phyloP scores from a whole-genome alignment of 2,797 vertebrate genomes.

The Clamator glandarius region DNA sequence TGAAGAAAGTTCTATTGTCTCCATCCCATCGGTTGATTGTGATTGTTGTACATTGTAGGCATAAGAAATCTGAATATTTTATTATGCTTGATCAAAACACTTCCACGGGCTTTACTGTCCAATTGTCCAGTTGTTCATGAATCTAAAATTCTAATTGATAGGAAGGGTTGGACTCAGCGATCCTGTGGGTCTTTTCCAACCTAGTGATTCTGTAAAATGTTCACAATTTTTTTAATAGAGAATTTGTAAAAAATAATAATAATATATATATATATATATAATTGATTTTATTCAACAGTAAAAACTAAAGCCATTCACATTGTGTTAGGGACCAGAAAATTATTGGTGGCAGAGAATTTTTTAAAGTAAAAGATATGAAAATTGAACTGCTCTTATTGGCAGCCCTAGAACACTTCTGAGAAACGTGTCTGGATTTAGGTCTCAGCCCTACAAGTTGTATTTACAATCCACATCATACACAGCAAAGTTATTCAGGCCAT shows the following conservation, averaged over 20 bases:
- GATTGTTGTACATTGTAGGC: neutral
- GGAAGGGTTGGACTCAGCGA: too few species aligned
- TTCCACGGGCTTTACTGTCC: neutral
- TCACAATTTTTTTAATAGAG: neutral
- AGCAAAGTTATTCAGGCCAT: neutral
- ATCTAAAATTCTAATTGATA: neutral
- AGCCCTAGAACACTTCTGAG: neutral
- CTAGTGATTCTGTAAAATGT: too few species aligned
- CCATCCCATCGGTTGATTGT: neutral
- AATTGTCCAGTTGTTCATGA: neutral
- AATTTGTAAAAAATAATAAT: neutral
- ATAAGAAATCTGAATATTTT: neutral
- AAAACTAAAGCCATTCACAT: neutral
- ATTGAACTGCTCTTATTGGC: neutral
- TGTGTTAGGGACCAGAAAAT: neutral
- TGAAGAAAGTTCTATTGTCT: neutral
- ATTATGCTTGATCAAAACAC: neutral
- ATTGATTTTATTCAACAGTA: neutral
- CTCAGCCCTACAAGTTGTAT: neutral
- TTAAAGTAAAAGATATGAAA: neutral
- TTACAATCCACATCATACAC: neutral
- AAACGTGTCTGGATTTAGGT: neutral
- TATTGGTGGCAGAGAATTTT: neutral
- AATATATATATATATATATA: neutral
- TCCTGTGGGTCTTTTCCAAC: too few species aligned